Evolutionary conservation across 2,797 vertebrate species (phyloP).

Genomic region (Pelochelys cantorii): DNA sequence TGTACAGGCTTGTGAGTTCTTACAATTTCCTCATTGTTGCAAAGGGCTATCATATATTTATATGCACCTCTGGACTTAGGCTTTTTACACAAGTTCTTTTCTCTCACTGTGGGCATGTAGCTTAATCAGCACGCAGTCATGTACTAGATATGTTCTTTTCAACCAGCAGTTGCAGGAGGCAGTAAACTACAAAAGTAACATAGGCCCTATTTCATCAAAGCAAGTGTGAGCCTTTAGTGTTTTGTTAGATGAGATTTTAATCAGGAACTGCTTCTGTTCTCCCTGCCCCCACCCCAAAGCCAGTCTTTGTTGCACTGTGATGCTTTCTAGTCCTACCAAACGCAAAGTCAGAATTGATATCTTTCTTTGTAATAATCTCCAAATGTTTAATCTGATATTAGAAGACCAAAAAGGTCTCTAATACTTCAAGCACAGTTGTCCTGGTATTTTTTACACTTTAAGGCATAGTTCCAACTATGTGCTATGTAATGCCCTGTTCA

Average conservation of each 20-base stretch:
- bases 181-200: neutral
- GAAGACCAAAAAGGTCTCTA: neutral
- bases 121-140: neutral
- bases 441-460: neutral
- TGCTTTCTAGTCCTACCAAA: conserved; percentile 12
- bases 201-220: neutral
- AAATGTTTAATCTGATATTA: neutral
- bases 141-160: neutral
- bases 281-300: conserved; percentile 37
- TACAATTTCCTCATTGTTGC: neutral
- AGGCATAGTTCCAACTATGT: neutral
- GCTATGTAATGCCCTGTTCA: neutral
- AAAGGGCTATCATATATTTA: neutral
- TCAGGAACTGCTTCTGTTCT: conserved; percentile 37
- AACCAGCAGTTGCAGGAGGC: neutral
- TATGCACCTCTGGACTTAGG: neutral
- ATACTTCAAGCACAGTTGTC: neutral
- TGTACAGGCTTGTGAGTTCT: neutral
- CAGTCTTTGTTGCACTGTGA: conserved; percentile 43
- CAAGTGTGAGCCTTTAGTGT: conserved; percentile 24
- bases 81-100: neutral
- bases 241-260: conserved; percentile 60
- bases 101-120: neutral
- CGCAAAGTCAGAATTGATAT: neutral
- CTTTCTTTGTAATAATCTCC: neutral